Base-by-base conservation (phyloP, 1,140 invertebrate genomes). In the Trigoniulus corallinus region DNA sequence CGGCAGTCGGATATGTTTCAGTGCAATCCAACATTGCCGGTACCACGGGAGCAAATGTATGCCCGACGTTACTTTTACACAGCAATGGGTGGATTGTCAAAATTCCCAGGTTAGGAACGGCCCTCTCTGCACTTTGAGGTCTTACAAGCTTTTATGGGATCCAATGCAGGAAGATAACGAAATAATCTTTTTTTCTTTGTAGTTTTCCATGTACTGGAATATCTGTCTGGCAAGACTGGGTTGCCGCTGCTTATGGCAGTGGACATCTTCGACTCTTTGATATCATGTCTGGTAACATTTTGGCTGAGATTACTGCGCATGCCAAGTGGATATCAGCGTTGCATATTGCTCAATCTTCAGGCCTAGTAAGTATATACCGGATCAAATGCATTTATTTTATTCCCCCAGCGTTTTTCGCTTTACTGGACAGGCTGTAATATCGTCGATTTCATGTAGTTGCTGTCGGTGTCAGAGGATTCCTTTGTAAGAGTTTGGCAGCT, bases 231-330 rank as follows among this genome's bases (percentile, higher is more conserved):
- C n/a, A 34, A 44, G 61, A 61, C 29, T 56, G 64, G 21, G 47
- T 73, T 1, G 54, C 69, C 13, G 67, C 60, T 18, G 66, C 57
- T 0, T 74, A 67, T 59, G 68, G 67, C 1, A 69, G 67, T 20
- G 72, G 72, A n/a, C 69, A 72, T 52, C 53, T 73, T 13, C 52
- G 67, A 40, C 48, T 72, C 1, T 72, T 64, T 57, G 59, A 57
- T 50, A 50, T 57, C 1, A 47, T 48, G 7, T 56, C 62, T 24
- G 67, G 65, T 7, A 51, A 54, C 29, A 49, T 71, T 1, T 47
- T 61, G 2, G 61, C 66, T 13, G 70, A 72, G 53, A 62, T 70
- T 7, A 60, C 62, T 34, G 72, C 69, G 25, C 72, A 74, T 58
- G 68, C 68, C 37, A 56, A 64, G 27, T 63, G 63, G 57, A 66